phyloP scores from a whole-genome alignment of 2,888 invertebrate genomes.

The Zygaena filipendulae region DNA sequence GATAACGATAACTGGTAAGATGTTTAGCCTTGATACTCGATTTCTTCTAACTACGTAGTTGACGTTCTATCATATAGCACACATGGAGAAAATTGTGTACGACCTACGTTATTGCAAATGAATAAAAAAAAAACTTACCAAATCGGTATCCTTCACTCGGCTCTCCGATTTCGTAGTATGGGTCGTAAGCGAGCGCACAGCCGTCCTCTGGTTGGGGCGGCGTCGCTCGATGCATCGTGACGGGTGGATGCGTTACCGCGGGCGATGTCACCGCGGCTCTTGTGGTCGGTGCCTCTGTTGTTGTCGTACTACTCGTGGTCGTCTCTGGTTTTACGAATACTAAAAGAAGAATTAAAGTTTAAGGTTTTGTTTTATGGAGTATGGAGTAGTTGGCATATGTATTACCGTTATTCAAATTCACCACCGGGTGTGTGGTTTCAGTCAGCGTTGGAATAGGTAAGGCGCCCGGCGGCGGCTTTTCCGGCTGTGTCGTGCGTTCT shows the following conservation, averaged over 20 bases:
- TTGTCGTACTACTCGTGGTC: constrained; percentile 11
- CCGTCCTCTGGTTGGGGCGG: constrained; percentile 49
- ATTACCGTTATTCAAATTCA: no score
- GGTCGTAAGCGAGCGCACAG: constrained; percentile 62
- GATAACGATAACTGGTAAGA: not conserved
- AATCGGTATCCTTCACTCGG: constrained; percentile 70
- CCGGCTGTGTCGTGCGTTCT: no score
- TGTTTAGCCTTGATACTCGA: no score
- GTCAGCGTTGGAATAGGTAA: no score
- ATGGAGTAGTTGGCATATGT: no score
- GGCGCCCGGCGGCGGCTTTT: no score
- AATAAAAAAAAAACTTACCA: constrained; percentile 58
- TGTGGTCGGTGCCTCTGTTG: constrained; percentile 16
- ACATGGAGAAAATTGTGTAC: no score
- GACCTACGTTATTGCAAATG: not conserved
- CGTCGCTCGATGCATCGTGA: constrained; percentile 14
- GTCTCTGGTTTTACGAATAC: constrained; percentile 14
- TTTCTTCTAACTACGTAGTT: no score
- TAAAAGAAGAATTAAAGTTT: no score
- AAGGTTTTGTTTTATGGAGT: no score
- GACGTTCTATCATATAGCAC: no score
- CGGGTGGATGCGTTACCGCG: constrained; percentile 11
- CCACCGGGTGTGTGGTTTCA: no score
- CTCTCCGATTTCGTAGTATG: constrained; percentile 52
- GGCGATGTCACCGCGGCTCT: constrained; percentile 13